Base-by-base conservation (phyloP, 2,888 invertebrate species). In the Conops quadrifasciatus region DNA sequence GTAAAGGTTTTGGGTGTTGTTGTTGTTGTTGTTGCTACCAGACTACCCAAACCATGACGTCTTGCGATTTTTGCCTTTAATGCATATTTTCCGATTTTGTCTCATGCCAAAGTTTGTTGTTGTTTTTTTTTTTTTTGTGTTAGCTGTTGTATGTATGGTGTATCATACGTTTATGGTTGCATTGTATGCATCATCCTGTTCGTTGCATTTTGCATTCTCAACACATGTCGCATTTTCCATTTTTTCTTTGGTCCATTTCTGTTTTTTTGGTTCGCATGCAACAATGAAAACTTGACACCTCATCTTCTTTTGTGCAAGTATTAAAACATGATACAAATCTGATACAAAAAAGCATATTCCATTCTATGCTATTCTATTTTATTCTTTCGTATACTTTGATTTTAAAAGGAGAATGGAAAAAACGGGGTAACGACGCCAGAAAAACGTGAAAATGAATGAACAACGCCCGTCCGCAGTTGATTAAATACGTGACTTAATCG, bases 401-500 rank as follows among this genome's bases (percentile, higher is more conserved):
- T 60, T 15, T n/a, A 47, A 16, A 9, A 45, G 60, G 36, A 19
- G 5, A 63, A 43, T 19, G 36, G 19, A 63, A 28, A 16, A 28
- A 51, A 30, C 19, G 19, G 66, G 53, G 30, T 19, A 66, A 36
- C 30, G 53, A 53, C 21, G 13, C 19, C 9, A 47, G n/a, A 11
- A 15, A 21, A 45, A 19, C 19, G 19, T 19, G 19, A 43, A 19
- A 43, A 21, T 19, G 51, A 62, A 51, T 51, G 51, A 19, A 65
- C 13, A 53, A 21, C 26, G 36, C 21, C 26, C 11, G 16, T 21
- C 53, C 67, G 67, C 59, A 63, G 45, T 64, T 65, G 64, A 70
- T 70, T 70, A 70, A 70, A 70, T 65, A 70, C 70, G 70, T 70
- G 70, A 70, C 70, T 64, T 65, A 70, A 70, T 70, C 70, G 58